These are phyloP conservation scores for Bombus waltoni DNA, from an alignment of 1,140 invertebrate species.

Conservation along the genomic window DNA sequence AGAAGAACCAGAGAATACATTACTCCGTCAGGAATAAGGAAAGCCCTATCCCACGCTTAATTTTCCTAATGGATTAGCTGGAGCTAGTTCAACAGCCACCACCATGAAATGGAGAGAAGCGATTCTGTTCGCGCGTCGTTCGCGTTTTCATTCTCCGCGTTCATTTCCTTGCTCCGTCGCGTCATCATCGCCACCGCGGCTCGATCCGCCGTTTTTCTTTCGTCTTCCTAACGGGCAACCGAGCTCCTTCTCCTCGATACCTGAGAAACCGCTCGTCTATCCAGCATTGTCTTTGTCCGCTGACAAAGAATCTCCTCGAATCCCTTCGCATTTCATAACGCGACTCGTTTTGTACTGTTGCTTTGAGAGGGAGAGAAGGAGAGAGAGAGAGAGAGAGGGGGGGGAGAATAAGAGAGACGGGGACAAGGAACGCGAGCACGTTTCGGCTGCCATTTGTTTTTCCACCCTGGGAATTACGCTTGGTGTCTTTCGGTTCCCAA, in stretches of 20 bases:
- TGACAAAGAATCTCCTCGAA: not conserved
- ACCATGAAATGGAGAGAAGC: constrained; percentile 38
- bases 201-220: constrained; percentile 54
- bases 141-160: constrained; percentile 43
- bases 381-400: not conserved
- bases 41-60: constrained; percentile 65
- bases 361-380: not conserved
- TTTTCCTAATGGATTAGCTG: constrained; percentile 77
- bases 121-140: constrained; percentile 51
- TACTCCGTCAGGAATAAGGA: constrained; percentile 19
- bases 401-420: not conserved
- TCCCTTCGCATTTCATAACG: not conserved
- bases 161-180: constrained; percentile 53
- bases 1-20: constrained; percentile 40
- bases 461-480: constrained; percentile 1
- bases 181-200: constrained; percentile 17
- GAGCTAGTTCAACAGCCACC: constrained; percentile 54
- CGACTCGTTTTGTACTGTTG: constrained; percentile 13
- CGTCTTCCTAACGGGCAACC: constrained; percentile 8
- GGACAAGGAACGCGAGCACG: not conserved
- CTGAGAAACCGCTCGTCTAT: constrained; percentile 42
- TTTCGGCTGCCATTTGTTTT: constrained; percentile 16
- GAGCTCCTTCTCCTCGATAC: constrained; percentile 38
- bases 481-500: not conserved
- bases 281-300: constrained; percentile 33